Evolutionary conservation across 1,140 invertebrate species (phyloP).

Genomic region (Trachymyrmex cornetzi): DNA sequence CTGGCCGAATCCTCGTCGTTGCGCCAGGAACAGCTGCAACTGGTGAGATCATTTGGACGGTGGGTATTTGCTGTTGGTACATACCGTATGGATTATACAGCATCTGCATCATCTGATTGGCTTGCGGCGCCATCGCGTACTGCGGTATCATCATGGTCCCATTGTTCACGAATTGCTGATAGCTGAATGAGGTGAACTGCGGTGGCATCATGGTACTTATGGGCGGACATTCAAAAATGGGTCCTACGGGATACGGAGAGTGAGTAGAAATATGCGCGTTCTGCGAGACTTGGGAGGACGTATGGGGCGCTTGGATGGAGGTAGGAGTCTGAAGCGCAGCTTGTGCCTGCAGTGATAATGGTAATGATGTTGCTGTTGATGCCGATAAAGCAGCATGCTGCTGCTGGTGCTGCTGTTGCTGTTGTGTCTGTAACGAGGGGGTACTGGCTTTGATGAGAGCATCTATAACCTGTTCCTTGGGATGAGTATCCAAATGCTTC

Average conservation of each 20-base stretch:
- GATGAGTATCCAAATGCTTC: slow-evolving; percentile 93
- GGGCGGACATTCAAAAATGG: slow-evolving; percentile 84
- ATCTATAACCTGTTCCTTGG: slow-evolving; percentile 94
- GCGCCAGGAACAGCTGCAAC: slow-evolving; percentile 84
- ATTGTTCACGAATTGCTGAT: slow-evolving; percentile 88
- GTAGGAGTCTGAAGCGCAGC: slow-evolving; percentile 59
- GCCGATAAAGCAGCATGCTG: slow-evolving; percentile 62
- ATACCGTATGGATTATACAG: slow-evolving; percentile 87
- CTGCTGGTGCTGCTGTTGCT: slow-evolving; percentile 47
- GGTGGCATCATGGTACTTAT: slow-evolving; percentile 84
- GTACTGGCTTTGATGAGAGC: slow-evolving; percentile 89
- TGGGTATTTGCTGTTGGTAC: slow-evolving; percentile 87
- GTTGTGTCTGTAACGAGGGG: slow-evolving; percentile 53
- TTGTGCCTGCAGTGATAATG: slow-evolving; percentile 39
- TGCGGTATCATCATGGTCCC: slow-evolving; percentile 87
- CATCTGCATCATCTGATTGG: slow-evolving; percentile 88
- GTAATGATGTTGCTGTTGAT: slow-evolving; percentile 27
- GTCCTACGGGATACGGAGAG: slow-evolving; percentile 81
- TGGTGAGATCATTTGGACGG: slow-evolving; percentile 87
- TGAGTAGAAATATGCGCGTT: slow-evolving; percentile 77
- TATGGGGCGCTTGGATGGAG: slow-evolving; percentile 67
- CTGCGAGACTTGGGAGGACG: slow-evolving; percentile 67
- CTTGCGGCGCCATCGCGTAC: slow-evolving; percentile 87
- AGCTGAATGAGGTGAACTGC: slow-evolving; percentile 87
- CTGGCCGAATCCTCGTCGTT: slow-evolving; percentile 75